phyloP scores from a whole-genome alignment of 2,113 vertebrate genomes.

The Neolamprologus sp. region DNA sequence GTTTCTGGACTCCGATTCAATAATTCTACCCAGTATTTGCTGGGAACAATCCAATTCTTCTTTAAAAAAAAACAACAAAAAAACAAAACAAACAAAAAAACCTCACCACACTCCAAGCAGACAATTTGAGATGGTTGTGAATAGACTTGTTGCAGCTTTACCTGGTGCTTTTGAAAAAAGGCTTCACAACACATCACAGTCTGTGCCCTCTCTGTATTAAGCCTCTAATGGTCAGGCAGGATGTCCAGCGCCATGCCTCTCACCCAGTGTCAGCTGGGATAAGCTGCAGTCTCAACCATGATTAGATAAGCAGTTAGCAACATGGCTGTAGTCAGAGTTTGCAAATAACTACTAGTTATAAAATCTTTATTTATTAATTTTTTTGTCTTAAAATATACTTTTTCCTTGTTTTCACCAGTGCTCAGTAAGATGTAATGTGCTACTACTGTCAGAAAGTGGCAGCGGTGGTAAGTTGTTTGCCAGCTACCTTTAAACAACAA shows the following conservation, averaged over 20 bases:
- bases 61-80: not conserved
- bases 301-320: not conserved
- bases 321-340: not conserved
- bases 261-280: not conserved
- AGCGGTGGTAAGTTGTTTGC: not conserved
- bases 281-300: not conserved
- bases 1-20: not conserved
- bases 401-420: not conserved
- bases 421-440: not conserved
- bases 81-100: accelerated
- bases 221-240: not conserved
- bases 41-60: not conserved
- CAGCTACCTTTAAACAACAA: not conserved
- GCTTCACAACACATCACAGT: not conserved
- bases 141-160: not conserved
- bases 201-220: not conserved
- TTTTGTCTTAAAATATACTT: not conserved
- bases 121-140: not conserved
- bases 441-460: not conserved
- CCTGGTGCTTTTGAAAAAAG: not conserved
- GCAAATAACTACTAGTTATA: not conserved
- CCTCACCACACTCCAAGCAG: accelerated
- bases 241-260: not conserved
- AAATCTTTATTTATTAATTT: accelerated
- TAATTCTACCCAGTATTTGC: not conserved